Evolutionary conservation across 2,888 invertebrate genomes (phyloP).

Genomic region (Tiphia femorata): DNA sequence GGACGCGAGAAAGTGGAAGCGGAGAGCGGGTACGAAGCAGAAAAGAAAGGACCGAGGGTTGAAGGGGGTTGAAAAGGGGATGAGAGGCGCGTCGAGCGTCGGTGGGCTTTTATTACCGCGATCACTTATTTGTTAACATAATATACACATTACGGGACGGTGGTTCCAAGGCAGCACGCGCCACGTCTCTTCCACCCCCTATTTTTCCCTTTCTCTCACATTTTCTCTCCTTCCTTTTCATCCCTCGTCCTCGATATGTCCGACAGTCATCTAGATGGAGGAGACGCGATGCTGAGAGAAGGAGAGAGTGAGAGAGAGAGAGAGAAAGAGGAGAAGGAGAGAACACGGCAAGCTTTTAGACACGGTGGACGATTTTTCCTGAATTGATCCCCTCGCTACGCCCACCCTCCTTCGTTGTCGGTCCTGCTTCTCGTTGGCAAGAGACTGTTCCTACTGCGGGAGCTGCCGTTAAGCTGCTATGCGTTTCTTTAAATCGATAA

Average conservation of each 20-base stretch:
- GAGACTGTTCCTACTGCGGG: no score
- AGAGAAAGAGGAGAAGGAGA: background rate
- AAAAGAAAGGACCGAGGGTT: background rate
- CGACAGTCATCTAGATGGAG: no score
- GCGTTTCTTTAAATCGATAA: no score
- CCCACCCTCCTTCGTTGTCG: background rate
- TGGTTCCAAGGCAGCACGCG: slow-evolving; percentile 45
- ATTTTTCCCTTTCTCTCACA: slow-evolving; percentile 6
- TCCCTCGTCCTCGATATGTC: slow-evolving; percentile 4
- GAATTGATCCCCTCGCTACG: slow-evolving; percentile 19
- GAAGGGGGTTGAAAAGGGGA: background rate
- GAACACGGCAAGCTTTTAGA: slow-evolving; percentile 50
- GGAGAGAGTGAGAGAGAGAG: slow-evolving; percentile 3
- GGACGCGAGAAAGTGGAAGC: slow-evolving; percentile 2
- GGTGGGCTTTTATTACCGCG: slow-evolving; percentile 64
- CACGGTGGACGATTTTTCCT: slow-evolving; percentile 57
- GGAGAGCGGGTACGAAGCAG: slow-evolving; percentile 18
- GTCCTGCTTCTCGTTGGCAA: slow-evolving; percentile 5
- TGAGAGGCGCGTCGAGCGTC: background rate
- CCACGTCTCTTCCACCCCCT: slow-evolving; percentile 18
- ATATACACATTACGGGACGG: slow-evolving; percentile 59
- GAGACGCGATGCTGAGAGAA: no score
- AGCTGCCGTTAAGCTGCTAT: no score
- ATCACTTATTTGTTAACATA: slow-evolving; percentile 67
- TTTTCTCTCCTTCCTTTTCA: no score